phyloP scores from a whole-genome alignment of 1,140 invertebrate species.

The Psilanteris sp. region DNA sequence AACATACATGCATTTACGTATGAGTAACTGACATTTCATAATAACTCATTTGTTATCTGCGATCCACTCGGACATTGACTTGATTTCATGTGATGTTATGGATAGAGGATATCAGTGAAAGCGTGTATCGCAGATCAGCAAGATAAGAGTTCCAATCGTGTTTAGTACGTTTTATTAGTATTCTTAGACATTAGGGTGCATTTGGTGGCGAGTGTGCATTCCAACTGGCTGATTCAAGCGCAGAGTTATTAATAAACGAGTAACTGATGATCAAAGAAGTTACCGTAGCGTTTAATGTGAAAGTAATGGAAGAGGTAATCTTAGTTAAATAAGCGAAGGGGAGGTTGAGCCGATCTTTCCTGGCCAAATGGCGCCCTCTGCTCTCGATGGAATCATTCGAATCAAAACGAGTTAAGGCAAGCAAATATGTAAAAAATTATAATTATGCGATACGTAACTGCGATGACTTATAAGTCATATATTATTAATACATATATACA shows the following conservation, averaged over 20 bases:
- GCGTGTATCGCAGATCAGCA: slow-evolving; percentile 8
- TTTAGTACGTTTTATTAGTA: slow-evolving; percentile 61
- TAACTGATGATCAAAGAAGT: slow-evolving; percentile 34
- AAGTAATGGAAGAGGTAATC: slow-evolving; percentile 12
- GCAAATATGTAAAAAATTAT: slow-evolving; percentile 18
- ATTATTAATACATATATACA: slow-evolving; percentile 36
- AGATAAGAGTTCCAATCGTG: slow-evolving; percentile 20
- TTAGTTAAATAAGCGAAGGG: slow-evolving; percentile 23
- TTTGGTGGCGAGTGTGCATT: slow-evolving; percentile 71
- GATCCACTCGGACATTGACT: neutral
- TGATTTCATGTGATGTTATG: too few species aligned
- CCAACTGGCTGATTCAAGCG: slow-evolving; percentile 59
- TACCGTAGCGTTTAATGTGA: slow-evolving; percentile 19
- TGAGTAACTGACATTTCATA: slow-evolving; percentile 38
- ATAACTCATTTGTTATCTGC: slow-evolving; percentile 5
- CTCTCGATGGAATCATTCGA: slow-evolving; percentile 56
- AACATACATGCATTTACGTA: slow-evolving; percentile 64
- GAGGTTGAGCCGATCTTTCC: slow-evolving; percentile 37
- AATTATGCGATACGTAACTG: slow-evolving; percentile 36
- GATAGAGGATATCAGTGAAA: too few species aligned
- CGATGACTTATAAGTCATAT: slow-evolving; percentile 34
- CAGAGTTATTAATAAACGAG: slow-evolving; percentile 15
- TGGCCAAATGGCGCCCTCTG: slow-evolving; percentile 50
- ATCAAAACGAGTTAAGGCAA: slow-evolving; percentile 26
- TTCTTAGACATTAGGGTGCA: slow-evolving; percentile 68